Evolutionary conservation across 2,113 vertebrate species (phyloP).

Genomic region (Echinops telfairi): DNA sequence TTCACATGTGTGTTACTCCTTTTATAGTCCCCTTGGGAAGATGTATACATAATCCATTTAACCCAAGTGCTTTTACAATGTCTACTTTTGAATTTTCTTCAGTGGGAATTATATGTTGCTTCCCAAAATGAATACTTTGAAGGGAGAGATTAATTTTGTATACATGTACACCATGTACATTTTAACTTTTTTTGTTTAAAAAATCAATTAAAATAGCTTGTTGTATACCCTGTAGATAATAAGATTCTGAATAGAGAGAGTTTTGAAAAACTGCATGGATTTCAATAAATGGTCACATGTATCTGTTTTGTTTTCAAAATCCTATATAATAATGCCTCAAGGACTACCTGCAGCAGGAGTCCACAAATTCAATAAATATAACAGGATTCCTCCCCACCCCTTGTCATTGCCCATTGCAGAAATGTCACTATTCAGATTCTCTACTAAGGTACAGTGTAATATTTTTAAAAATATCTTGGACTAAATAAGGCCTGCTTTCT

Average conservation of each 20-base stretch:
- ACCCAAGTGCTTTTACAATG: constrained; percentile 55
- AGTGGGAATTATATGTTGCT: constrained; percentile 52
- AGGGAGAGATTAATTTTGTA: constrained; percentile 61
- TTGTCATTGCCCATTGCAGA: constrained; percentile 8
- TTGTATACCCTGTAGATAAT: constrained; percentile 65
- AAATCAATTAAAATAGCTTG: constrained; percentile 47
- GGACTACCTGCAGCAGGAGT: constrained; percentile 38
- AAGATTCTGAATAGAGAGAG: constrained; percentile 55
- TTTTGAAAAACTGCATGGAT: constrained; percentile 58
- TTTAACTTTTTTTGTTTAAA: constrained; percentile 60
- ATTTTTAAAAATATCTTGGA: constrained; percentile 16
- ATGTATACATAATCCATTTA: constrained; percentile 53
- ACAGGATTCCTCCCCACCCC: neutral
- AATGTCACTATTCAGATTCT: constrained; percentile 24
- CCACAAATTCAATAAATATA: constrained; percentile 53
- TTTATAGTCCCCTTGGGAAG: constrained; percentile 60
- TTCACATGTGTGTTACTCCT: constrained; percentile 52
- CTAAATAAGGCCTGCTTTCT: constrained; percentile 37
- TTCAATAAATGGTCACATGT: constrained; percentile 63
- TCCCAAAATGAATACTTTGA: constrained; percentile 49
- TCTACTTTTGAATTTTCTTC: constrained; percentile 44
- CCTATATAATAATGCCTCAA: constrained; percentile 55
- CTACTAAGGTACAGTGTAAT: neutral
- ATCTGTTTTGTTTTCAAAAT: constrained; percentile 61
- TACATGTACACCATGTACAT: neutral